A percentile compares a stretch with the other conserved stretches of the same genome.
phyloP scores from a whole-genome alignment of 2,888 invertebrate genomes.

The Andrena fulva region DNA sequence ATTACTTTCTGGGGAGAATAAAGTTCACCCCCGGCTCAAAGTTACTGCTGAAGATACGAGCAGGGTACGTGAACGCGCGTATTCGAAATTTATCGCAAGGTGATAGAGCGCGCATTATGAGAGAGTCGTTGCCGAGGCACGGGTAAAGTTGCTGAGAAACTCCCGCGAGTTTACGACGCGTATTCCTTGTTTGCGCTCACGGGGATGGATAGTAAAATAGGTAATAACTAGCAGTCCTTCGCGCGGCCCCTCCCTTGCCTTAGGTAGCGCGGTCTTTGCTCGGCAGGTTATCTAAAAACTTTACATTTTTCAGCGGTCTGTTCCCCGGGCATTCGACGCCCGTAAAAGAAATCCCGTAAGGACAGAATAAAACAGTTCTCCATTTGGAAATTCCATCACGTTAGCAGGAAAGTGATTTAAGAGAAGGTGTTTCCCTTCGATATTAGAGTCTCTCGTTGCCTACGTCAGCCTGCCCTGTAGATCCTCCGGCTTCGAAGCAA shows the following conservation, averaged over 20 bases:
- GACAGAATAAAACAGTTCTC: not conserved
- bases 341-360: not conserved
- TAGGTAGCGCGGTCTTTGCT: not conserved
- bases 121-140: not conserved
- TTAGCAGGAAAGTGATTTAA: too few species aligned
- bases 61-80: not conserved
- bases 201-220: conserved; percentile 62
- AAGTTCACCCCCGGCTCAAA: not conserved
- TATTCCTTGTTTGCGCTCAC: conserved; percentile 44
- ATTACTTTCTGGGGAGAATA: not conserved
- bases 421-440: too few species aligned
- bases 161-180: conserved; percentile 65
- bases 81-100: conserved; percentile 30
- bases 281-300: not conserved
- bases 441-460: too few species aligned
- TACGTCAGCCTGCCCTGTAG: too few species aligned
- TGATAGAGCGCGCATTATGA: conserved; percentile 1
- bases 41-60: not conserved
- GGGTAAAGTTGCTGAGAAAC: conserved; percentile 41
- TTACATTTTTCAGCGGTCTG: not conserved
- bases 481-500: too few species aligned
- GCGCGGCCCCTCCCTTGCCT: conserved; percentile 26
- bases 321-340: too few species aligned
- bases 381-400: too few species aligned
- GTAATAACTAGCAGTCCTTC: conserved; percentile 64